Evolutionary conservation across 2,113 vertebrate genomes (phyloP), one percentile per base, ranked within the genome.

Genomic region (Cygnus atratus): DNA sequence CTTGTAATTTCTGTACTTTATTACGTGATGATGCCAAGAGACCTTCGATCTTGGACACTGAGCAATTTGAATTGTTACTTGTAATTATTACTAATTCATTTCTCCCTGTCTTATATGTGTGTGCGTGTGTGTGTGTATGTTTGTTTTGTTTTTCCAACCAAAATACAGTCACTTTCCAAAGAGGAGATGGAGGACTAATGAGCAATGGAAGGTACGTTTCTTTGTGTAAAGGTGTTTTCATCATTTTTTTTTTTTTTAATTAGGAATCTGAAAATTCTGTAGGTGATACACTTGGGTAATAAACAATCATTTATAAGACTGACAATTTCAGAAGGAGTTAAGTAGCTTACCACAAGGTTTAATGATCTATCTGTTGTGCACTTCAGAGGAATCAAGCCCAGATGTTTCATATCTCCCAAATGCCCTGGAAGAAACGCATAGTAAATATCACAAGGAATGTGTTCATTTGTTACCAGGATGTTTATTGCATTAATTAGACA

Each of bases 401-500:
- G 98, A 99, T 99, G 98, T 98, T 99, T 98, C 98, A 98, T 98
- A 98, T 98, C 98, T 97, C 97, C 98, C 98, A 98, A 98, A 98
- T 98, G 98, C 96, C 98, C 93, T 95, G 95, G 93, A 98, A 97
- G 96, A 97, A 98, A 98, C 95, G 95, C 97, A 96, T 96, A 97
- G 96, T 97, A 97, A 98, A 98, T 98, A 98, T 98, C 97, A 98
- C 92, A 98, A 97, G 97, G 97, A 98, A 98, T 96, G 97, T 98
- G 98, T 98, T 98, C 98, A 99, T 99, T 99, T 98, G 98, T 99
- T 98, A 98, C 98, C 59, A 90, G 96, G 96, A 98, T 99, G 98
- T 99, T 99, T 98, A 99, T 98, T 98, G 98, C 99, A 99, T 99
- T 99, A 99, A 99, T 99, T 99, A 99, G 99, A 99, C 98, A 98